Base-by-base conservation (phyloP, 2,113 vertebrate genomes). In the Tachuris rubrigastra region DNA sequence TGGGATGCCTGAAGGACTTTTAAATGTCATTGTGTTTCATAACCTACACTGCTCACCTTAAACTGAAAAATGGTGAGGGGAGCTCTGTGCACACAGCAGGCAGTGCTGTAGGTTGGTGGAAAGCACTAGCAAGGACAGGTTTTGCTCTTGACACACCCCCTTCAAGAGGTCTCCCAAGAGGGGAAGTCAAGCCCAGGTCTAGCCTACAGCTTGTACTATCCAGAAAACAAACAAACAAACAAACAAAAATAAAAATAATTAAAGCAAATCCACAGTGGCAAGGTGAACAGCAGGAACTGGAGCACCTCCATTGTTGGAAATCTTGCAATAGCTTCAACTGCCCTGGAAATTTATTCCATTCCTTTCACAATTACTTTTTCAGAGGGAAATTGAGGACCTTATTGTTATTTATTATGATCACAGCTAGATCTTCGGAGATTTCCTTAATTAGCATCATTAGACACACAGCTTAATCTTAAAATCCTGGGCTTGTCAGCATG, bases 391-490 rank as follows among this genome's bases (percentile, higher is more conserved):
- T 79, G 22, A 79, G 73, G 77, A 87, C 59, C 92, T 94, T 96
- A 80, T 95, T 95, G 91, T 95, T 96, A 90, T 96, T 97, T 95
- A 67, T 95, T 92, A 94, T 85, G 47, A 94, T 93, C 76, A 85
- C 74, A 92, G 79, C 46, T 89, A 91, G 75, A 82, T 94, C 95
- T 94, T 97, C 59, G 66, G 93, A 95, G 94, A 94, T 93, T 95
- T 96, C 85, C 80, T 87, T 97, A 97, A 97, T 95, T 97, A 96
- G 63, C 77, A 87, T 93, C 82, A 94, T 97, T 95, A 96, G 94
- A 96, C 72, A 81, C 74, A 97, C 94, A 93, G 86, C 90, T 97
- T 97, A 97, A 97, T 97, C 95, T 94, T 88, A 89, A 97, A 96
- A 95, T 96, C 95, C 90, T 92, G 75, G 52, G 86, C 78, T 96